A percentile compares a stretch with the other conserved stretches of the same genome.
Conservation (phyloP, 2,888 invertebrate species). For the Onchidella celtica region DNA sequence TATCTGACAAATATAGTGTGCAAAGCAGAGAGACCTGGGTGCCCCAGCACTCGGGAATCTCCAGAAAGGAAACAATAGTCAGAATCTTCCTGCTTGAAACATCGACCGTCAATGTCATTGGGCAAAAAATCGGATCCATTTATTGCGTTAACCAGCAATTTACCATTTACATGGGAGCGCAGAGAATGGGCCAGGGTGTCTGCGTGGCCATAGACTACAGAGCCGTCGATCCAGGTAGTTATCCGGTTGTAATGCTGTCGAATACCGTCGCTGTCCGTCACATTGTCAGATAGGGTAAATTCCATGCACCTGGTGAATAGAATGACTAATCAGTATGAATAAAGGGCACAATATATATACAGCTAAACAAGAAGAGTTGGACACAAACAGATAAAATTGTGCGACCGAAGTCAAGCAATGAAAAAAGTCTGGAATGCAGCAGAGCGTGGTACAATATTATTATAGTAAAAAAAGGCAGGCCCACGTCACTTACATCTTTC, state of each 20-base stretch:
- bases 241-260: conserved; percentile 90
- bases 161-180: background rate
- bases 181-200: conserved; percentile 10
- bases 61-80: conserved; percentile 45
- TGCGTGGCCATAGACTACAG: conserved; percentile 79
- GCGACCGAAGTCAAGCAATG: no score
- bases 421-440: no score
- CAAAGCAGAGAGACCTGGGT: conserved; percentile 53
- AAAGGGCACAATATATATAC: no score
- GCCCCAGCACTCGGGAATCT: conserved; percentile 56
- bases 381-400: no score
- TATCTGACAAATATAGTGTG: conserved; percentile 59
- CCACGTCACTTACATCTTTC: no score
- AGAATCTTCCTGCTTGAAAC: background rate
- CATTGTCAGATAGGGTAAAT: background rate
- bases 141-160: background rate
- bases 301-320: conserved; percentile 22
- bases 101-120: background rate
- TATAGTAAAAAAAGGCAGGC: no score
- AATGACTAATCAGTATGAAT: no score
- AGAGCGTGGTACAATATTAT: no score
- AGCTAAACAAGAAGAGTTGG: no score
- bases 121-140: conserved; percentile 17
- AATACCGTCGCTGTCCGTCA: conserved; percentile 77
- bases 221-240: conserved; percentile 90